phyloP scores from a whole-genome alignment of 1,140 invertebrate genomes.

The Nephotettix cincticeps region DNA sequence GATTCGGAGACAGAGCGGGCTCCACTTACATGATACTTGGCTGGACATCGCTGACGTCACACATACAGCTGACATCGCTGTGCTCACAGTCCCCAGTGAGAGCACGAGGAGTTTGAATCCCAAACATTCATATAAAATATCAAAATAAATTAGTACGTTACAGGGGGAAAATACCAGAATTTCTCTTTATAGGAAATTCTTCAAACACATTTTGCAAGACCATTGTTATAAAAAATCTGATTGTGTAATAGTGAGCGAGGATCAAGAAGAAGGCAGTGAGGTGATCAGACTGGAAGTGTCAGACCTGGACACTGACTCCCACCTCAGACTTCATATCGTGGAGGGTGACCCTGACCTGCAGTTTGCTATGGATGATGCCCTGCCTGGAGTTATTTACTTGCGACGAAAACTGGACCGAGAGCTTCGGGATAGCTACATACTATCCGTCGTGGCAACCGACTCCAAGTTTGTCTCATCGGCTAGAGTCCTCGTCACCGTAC shows the following conservation, averaged over 20 bases:
- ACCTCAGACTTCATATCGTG: slow-evolving; percentile 66
- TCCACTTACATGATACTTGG: too few relatives aligned
- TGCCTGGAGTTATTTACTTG: slow-evolving; percentile 75
- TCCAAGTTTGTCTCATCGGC: slow-evolving; percentile 76
- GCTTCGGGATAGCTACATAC: slow-evolving; percentile 61
- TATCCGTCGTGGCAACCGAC: slow-evolving; percentile 78
- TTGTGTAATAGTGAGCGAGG: background rate
- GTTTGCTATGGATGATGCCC: slow-evolving; percentile 61
- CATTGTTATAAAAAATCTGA: background rate
- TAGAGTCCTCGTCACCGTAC: slow-evolving; percentile 66
- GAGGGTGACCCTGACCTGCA: slow-evolving; percentile 71
- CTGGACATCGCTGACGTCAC: too few relatives aligned
- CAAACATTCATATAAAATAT: too few relatives aligned
- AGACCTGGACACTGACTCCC: background rate
- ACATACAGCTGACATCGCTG: too few relatives aligned
- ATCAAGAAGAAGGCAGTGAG: slow-evolving; percentile 5
- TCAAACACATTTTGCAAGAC: too few relatives aligned
- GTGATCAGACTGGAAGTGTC: background rate
- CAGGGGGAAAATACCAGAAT: too few relatives aligned
- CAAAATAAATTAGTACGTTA: too few relatives aligned
- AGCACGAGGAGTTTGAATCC: too few relatives aligned
- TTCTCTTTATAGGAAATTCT: too few relatives aligned
- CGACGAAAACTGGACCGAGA: slow-evolving; percentile 77
- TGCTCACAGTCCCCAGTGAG: too few relatives aligned
- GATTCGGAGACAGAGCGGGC: too few relatives aligned